These are phyloP conservation scores for Rhinoraja longicauda DNA, from an alignment of 2,797 vertebrate genomes.

Conservation along the genomic window DNA sequence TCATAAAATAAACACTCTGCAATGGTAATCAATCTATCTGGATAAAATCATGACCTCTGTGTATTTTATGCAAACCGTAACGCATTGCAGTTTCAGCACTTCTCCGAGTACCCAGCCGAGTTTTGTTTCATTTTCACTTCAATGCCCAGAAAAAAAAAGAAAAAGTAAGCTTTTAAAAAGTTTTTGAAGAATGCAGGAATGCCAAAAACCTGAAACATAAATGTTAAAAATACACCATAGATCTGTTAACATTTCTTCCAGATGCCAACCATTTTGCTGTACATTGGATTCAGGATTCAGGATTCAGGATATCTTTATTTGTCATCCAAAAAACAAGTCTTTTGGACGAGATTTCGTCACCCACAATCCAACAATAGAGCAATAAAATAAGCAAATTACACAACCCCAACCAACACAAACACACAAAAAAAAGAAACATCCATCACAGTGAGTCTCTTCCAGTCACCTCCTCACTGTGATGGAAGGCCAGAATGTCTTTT, in stretches of 20 bases:
- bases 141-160: neutral
- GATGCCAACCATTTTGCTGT: neutral
- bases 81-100: slow-evolving; percentile 22
- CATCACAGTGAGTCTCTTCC: too few species aligned
- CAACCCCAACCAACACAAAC: too few species aligned
- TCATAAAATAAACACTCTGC: slow-evolving; percentile 29
- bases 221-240: neutral
- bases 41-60: neutral
- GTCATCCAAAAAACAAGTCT: too few species aligned
- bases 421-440: too few species aligned
- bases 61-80: neutral
- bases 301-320: too few species aligned
- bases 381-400: too few species aligned
- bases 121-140: neutral
- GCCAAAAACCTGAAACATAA: neutral
- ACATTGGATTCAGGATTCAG: too few species aligned
- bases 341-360: too few species aligned
- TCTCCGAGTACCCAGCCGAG: neutral
- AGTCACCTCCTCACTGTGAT: too few species aligned
- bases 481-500: too few species aligned
- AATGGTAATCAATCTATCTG: slow-evolving; percentile 17
- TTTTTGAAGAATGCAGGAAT: neutral
- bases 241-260: neutral
- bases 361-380: too few species aligned
- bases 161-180: neutral